Percentiles rank a stretch among this genome's conserved stretches.
Conservation (phyloP, 2,888 invertebrate genomes). For the Phortica okadai region DNA sequence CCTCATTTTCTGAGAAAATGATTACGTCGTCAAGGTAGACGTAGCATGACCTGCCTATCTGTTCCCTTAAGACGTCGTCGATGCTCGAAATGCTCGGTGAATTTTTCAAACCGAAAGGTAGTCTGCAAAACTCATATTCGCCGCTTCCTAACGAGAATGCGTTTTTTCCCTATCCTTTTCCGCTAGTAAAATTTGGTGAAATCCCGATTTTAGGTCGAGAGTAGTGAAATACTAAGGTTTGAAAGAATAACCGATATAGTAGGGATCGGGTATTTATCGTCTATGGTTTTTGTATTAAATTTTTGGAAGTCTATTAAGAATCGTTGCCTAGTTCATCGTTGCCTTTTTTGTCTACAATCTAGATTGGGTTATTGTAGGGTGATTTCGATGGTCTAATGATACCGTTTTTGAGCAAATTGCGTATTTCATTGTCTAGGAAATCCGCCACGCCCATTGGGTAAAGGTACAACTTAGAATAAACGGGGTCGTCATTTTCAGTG, state of each 20-base stretch:
- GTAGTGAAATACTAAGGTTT: background rate
- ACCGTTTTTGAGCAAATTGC: background rate
- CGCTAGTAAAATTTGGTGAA: background rate
- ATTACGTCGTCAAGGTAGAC: background rate
- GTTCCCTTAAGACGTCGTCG: background rate
- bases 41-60: background rate
- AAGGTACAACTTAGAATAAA: background rate
- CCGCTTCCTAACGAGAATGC: background rate
- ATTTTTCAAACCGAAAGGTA: background rate
- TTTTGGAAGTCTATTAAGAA: background rate
- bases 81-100: background rate
- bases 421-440: background rate
- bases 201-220: background rate
- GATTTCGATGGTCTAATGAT: background rate
- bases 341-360: background rate
- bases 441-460: conserved; percentile 4
- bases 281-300: background rate
- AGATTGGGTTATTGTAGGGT: background rate
- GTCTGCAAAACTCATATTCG: background rate
- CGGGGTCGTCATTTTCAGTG: background rate
- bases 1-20: background rate
- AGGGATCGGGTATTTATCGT: background rate
- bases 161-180: background rate
- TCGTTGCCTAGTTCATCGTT: background rate
- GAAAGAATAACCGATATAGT: background rate